Evolutionary conservation across 1,140 invertebrate genomes (phyloP), one percentile per base, ranked within the genome.

Genomic region (Formica exsecta): DNA sequence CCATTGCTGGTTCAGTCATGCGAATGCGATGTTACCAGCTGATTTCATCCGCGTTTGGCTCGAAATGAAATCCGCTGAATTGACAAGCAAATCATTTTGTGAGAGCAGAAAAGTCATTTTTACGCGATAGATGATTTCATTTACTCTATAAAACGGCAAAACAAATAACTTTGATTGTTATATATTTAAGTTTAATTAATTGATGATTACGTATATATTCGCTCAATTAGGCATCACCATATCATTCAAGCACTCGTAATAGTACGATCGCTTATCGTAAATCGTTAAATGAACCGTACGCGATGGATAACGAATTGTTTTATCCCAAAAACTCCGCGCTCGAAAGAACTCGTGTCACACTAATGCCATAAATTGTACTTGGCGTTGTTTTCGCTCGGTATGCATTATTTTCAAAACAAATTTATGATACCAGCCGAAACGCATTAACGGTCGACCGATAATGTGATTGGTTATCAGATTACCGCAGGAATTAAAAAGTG

Each of bases 1-100:
- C n/a, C 80, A 83, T 87, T 68, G 84, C 87, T 77, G 71, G 84
- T 77, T 77, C 62, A 22, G 59, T 77, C 84, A 83, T 89, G 87
- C 87, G 79, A 83, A 89, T 71, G 65, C 84, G 88, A 89, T 89
- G 73, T 74, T 71, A 86, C 84, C 84, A 65, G 59, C 65, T 83
- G 84, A 89, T 89, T 86, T 83, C 87, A 80, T 65, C 51, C 68
- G 51, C 61, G 84, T 86, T 89, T 89, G 51, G 70, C 62, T 89
- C 36, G 65, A 83, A 89, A 89, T 83, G 75, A 83, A 89, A 89
- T 86, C 64, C 71, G 29, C 65, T 32, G 68, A 41, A 61, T 61
- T 44, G 51, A 29, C 22, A 38, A 54, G 8, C 11, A 32, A 22
- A 29, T 25, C 38, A 3, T 51, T 73, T 73, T 22, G n/a, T 2